Conservation (phyloP, 2,797 vertebrate genomes). For the Darevskia nairensis region DNA sequence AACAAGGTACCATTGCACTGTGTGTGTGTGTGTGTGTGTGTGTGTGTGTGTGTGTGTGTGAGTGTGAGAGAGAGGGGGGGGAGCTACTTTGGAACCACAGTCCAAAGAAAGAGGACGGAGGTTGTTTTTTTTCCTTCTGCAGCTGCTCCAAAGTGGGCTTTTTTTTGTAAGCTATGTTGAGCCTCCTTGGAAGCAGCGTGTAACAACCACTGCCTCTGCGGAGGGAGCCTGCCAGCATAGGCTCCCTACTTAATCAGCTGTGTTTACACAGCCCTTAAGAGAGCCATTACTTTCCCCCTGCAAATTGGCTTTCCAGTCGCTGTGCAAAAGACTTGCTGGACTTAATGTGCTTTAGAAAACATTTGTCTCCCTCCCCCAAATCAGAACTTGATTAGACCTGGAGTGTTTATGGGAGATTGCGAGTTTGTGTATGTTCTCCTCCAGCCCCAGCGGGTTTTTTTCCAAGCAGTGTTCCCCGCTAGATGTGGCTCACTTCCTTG, state of each 20-base stretch:
- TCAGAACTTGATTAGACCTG: background rate
- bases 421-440: background rate
- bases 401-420: background rate
- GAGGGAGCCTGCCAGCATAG: no score
- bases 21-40: no score
- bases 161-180: no score
- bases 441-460: background rate
- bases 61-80: no score
- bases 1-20: no score
- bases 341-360: background rate
- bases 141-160: background rate
- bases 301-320: background rate
- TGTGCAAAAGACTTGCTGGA: background rate
- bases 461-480: background rate
- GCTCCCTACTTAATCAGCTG: background rate
- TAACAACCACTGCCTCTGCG: background rate
- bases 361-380: background rate
- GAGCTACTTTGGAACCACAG: background rate
- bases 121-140: background rate
- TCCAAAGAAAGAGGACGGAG: background rate
- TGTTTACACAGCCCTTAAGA: conserved; percentile 16
- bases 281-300: background rate
- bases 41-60: no score
- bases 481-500: background rate
- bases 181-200: background rate